A percentile compares a stretch with the other conserved stretches of the same genome.
These are phyloP conservation scores for Parus major DNA, from an alignment of 2,113 vertebrate species.

Conservation along the genomic window DNA sequence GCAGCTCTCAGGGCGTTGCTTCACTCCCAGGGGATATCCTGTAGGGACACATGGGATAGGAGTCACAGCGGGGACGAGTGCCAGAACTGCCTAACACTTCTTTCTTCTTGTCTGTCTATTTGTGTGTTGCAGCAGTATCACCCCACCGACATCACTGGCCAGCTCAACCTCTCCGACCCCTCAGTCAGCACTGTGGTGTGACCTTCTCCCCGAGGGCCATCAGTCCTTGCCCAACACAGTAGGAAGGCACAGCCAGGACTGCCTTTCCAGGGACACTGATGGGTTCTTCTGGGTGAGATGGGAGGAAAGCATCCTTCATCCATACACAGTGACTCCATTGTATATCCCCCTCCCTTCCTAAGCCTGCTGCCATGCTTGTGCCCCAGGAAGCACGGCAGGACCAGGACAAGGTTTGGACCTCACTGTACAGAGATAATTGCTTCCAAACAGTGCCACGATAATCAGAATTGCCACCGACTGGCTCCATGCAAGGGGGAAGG, in stretches of 20 bases:
- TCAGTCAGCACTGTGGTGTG: slow-evolving; percentile 99
- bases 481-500: neutral
- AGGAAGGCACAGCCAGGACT: slow-evolving; percentile 44
- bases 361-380: neutral
- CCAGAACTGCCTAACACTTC: slow-evolving; percentile 63
- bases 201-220: slow-evolving; percentile 68
- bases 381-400: neutral
- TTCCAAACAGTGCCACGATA: neutral
- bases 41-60: slow-evolving; percentile 5
- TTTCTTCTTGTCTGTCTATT: slow-evolving; percentile 79
- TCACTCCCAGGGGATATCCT: neutral
- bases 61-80: neutral
- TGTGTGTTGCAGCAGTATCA: slow-evolving; percentile 95
- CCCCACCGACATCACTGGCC: slow-evolving; percentile 97
- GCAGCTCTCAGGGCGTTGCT: neutral
- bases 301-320: slow-evolving; percentile 62
- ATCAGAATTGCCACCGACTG: neutral
- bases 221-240: slow-evolving; percentile 37
- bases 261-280: slow-evolving; percentile 61
- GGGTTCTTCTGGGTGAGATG: slow-evolving; percentile 58
- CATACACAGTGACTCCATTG: slow-evolving; percentile 48
- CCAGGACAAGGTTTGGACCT: slow-evolving; percentile 16
- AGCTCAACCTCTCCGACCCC: slow-evolving; percentile 98
- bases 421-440: slow-evolving; percentile 10
- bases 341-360: slow-evolving; percentile 38